Percentiles rank a stretch among this genome's conserved stretches.
These are phyloP conservation scores for Coleophora flavipennella DNA, from an alignment of 2,888 invertebrate species.

Conservation along the genomic window DNA sequence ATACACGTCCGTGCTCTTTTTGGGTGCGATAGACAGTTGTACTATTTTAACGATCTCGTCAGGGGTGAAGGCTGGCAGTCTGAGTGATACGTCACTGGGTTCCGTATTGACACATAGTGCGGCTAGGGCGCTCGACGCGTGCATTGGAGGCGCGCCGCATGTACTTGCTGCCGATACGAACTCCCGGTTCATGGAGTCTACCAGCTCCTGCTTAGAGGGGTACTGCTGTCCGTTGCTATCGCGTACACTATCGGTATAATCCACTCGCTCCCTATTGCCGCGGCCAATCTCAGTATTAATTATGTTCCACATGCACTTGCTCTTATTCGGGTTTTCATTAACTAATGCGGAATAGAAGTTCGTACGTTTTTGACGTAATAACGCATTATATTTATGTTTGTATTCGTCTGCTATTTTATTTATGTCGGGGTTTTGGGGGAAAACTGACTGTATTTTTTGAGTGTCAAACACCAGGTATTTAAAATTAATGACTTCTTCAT, in stretches of 20 bases:
- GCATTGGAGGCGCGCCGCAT: no score
- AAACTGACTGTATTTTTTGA: not conserved
- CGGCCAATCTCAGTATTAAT: not conserved
- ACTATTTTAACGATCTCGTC: not conserved
- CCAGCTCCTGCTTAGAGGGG: not conserved
- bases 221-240: not conserved
- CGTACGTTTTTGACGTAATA: not conserved
- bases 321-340: not conserved
- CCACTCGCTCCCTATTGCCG: not conserved
- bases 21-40: not conserved
- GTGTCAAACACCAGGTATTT: not conserved
- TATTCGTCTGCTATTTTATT: no score
- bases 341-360: not conserved
- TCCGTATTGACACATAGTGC: not conserved
- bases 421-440: not conserved
- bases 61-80: not conserved
- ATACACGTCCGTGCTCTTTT: not conserved
- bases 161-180: not conserved
- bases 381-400: not conserved
- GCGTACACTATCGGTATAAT: no score
- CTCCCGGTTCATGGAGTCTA: not conserved
- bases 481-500: not conserved
- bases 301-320: not conserved
- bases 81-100: not conserved
- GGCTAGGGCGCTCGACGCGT: no score